Percentiles rank a stretch among this genome's conserved stretches.
These are phyloP conservation scores for Catocala sponsa DNA, from an alignment of 2,888 invertebrate species.

Conservation along the genomic window DNA sequence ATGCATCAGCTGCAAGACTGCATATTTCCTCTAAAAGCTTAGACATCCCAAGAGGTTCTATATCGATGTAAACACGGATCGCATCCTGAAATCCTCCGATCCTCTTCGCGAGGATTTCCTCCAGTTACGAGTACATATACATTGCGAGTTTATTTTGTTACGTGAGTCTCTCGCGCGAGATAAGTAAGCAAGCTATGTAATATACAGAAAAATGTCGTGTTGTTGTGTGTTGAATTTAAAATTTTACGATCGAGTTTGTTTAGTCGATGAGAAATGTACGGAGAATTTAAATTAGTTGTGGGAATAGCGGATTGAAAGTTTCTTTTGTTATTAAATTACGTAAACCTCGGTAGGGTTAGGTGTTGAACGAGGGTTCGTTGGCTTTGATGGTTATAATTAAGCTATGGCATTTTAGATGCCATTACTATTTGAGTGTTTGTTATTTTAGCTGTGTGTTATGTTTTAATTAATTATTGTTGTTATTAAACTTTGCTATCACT, in stretches of 20 bases:
- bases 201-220: conserved; percentile 48
- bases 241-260: conserved; percentile 19
- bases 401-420: neutral
- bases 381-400: conserved; percentile 1
- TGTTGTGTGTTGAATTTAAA: conserved; percentile 53
- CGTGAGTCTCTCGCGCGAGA: conserved; percentile 50
- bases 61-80: conserved; percentile 46
- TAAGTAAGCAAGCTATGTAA: conserved; percentile 59
- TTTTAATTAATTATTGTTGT: too few relatives aligned
- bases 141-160: conserved; percentile 62
- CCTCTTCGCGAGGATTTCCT: conserved; percentile 45
- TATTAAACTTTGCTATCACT: too few relatives aligned
- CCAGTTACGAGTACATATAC: conserved; percentile 54
- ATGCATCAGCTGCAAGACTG: conserved; percentile 25
- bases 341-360: neutral
- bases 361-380: neutral
- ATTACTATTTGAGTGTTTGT: neutral
- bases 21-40: conserved; percentile 45
- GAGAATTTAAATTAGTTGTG: conserved; percentile 15
- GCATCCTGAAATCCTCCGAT: conserved; percentile 46
- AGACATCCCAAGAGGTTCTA: conserved; percentile 37
- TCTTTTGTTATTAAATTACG: conserved; percentile 8
- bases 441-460: too few relatives aligned
- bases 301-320: conserved; percentile 10
- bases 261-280: conserved; percentile 15